Conservation (phyloP, 2,888 invertebrate genomes). For the Brachycybe producta region DNA sequence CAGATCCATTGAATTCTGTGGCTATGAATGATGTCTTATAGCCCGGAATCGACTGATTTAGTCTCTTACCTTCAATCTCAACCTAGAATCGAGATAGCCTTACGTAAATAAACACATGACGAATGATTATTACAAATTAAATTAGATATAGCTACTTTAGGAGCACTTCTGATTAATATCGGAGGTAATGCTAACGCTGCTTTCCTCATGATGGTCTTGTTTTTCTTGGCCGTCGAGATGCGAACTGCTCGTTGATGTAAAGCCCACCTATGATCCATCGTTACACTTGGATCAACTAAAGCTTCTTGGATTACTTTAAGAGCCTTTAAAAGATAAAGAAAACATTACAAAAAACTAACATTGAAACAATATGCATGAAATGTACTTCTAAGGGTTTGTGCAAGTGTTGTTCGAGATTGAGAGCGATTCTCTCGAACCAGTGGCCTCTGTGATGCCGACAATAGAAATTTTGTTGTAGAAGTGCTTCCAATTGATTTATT, state of each 20-base stretch:
- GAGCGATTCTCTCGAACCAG: conserved; percentile 47
- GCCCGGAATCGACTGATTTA: conserved; percentile 28
- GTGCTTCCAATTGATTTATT: conserved; percentile 39
- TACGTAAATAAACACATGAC: conserved; percentile 6
- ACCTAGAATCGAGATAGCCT: conserved; percentile 21
- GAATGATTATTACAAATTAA: conserved; percentile 5
- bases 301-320: conserved; percentile 31
- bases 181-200: conserved; percentile 27
- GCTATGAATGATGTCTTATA: conserved; percentile 30
- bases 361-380: not conserved
- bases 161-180: conserved; percentile 26
- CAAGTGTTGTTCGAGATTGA: conserved; percentile 45
- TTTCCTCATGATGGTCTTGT: conserved; percentile 24
- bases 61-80: conserved; percentile 28
- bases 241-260: conserved; percentile 34
- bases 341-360: not conserved
- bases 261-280: conserved; percentile 34
- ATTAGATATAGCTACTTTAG: conserved; percentile 28
- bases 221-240: conserved; percentile 29
- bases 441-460: conserved; percentile 38
- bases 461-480: conserved; percentile 42
- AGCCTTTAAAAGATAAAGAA: conserved; percentile 28
- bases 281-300: conserved; percentile 32
- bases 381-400: conserved; percentile 33
- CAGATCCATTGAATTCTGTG: conserved; percentile 22